These are phyloP conservation scores for Spheniscus humboldti DNA, from an alignment of 2,797 vertebrate species.

Conservation along the genomic window DNA sequence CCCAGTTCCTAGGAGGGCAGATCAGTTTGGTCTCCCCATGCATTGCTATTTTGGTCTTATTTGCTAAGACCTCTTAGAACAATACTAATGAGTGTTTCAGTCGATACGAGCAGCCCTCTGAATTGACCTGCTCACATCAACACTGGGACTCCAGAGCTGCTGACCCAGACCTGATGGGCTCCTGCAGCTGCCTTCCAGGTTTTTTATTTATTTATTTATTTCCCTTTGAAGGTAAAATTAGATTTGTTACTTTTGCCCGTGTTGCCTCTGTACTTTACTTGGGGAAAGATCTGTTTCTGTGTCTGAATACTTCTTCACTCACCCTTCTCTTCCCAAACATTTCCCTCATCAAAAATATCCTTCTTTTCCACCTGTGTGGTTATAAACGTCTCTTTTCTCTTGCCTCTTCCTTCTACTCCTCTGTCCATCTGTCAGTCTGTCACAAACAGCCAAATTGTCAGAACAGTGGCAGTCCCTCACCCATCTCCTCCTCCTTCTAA, in stretches of 20 bases:
- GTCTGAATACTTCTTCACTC: not conserved
- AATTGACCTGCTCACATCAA: not conserved
- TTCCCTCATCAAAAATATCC: not conserved
- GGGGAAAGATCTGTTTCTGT: not conserved
- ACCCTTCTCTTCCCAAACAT: not conserved
- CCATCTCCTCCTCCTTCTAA: not conserved
- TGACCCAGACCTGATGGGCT: not conserved
- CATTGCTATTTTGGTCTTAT: not conserved
- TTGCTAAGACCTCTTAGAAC: not conserved
- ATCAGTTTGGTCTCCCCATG: not conserved
- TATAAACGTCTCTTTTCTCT: not conserved
- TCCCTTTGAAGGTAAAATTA: not conserved
- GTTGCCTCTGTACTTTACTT: not conserved
- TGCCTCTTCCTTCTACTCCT: not conserved
- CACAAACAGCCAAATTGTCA: not conserved
- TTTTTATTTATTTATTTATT: not conserved
- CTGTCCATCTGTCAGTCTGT: not conserved
- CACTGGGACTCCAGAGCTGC: not conserved
- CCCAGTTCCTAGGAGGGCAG: not conserved
- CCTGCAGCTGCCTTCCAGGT: not conserved
- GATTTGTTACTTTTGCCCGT: not conserved
- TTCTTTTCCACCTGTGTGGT: not conserved
- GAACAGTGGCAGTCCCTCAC: not conserved
- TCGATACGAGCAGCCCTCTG: not conserved
- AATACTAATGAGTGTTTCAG: not conserved